These are phyloP conservation scores for Anastatus disparis DNA, from an alignment of 1,140 invertebrate genomes.

Conservation along the genomic window DNA sequence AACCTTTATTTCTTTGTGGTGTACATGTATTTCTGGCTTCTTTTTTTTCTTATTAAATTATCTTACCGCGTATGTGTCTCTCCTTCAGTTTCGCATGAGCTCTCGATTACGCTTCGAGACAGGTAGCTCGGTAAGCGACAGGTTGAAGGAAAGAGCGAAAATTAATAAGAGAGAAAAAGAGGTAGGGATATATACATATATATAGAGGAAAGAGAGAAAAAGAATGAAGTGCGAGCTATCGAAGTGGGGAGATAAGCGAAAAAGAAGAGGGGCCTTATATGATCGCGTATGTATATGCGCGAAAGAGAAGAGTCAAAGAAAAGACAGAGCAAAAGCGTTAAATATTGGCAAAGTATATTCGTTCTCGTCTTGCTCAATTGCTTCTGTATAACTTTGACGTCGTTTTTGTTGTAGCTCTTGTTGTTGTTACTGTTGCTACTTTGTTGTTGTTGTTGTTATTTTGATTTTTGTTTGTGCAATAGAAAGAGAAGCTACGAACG, in stretches of 20 bases:
- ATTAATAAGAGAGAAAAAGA: conserved; percentile 19
- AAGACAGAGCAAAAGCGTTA: not conserved
- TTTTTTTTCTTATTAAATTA: not conserved
- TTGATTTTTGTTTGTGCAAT: not conserved
- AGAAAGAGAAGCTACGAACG: no score
- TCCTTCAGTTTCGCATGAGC: not conserved
- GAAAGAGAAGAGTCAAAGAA: no score
- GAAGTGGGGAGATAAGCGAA: no score
- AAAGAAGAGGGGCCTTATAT: not conserved
- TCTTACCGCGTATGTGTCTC: not conserved
- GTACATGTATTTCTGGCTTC: no score
- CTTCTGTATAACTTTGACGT: not conserved
- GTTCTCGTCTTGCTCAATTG: not conserved
- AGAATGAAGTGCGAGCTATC: not conserved
- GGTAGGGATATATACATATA: no score
- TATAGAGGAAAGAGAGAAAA: not conserved
- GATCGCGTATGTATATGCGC: no score
- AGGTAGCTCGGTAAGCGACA: conserved; percentile 6
- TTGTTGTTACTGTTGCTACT: no score
- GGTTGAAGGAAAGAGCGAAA: conserved; percentile 25
- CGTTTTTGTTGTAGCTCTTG: not conserved
- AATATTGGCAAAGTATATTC: conserved; percentile 6
- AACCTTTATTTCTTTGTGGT: no score
- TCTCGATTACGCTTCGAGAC: conserved; percentile 4
- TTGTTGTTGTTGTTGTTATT: not conserved